phyloP scores from a whole-genome alignment of 2,888 invertebrate species.

The Phengaris arion region DNA sequence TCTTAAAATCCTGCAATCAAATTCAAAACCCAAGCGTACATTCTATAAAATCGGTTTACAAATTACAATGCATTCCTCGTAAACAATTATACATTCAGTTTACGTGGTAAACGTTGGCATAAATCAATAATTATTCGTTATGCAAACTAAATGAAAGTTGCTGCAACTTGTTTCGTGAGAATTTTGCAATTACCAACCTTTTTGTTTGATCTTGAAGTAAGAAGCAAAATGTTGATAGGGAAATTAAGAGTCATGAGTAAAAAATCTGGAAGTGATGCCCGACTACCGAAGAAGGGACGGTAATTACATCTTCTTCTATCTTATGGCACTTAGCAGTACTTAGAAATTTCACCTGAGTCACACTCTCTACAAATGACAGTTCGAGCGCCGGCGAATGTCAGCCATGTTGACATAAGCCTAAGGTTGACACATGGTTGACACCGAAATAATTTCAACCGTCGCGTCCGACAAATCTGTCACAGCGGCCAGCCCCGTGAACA shows the following conservation, averaged over 20 bases:
- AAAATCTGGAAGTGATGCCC: not conserved
- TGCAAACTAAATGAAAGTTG: constrained; percentile 18
- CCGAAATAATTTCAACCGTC: no score
- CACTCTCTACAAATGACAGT: no score
- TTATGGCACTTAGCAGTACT: no score
- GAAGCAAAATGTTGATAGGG: constrained; percentile 7
- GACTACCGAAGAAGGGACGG: no score
- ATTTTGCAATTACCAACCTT: constrained; percentile 20
- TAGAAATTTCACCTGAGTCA: no score
- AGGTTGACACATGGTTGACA: no score
- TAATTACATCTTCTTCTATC: no score
- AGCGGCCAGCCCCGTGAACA: no score
- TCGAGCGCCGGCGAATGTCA: no score
- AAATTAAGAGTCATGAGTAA: not conserved
- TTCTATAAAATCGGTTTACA: not conserved
- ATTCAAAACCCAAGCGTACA: not conserved
- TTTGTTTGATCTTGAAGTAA: constrained; percentile 8
- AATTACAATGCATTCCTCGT: not conserved
- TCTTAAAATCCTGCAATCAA: no score
- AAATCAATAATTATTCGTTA: constrained; percentile 23
- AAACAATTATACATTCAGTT: constrained; percentile 8
- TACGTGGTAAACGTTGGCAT: constrained; percentile 15
- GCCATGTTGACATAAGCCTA: no score
- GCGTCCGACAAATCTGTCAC: no score
- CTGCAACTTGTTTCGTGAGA: constrained; percentile 17